Evolutionary conservation across 2,797 vertebrate species (phyloP), one percentile per base, ranked within the genome.

Genomic region (Coregonus ussuriensis): DNA sequence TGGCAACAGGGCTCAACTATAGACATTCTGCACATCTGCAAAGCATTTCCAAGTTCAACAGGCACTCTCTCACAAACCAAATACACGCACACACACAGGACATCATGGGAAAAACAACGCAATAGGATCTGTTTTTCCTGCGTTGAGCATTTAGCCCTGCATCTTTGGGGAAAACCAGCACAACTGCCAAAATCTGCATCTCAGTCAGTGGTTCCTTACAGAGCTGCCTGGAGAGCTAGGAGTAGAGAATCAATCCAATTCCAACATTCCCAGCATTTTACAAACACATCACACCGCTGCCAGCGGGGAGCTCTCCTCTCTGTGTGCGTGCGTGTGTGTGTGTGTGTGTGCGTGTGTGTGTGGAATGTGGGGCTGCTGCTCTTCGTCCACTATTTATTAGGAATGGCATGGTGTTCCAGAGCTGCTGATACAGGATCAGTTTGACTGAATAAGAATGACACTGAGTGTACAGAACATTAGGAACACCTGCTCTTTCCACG

Each of bases 361-460:
- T 88, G 91, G 87, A 93, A 93, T 91, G 91, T 85, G 75, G 77
- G 78, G 89, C 91, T 85, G 87, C 88, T 88, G 9, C 83, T 77
- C 56, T 29, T 3, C 4, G 79, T 11, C 41, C 41, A 47, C 9
- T 47, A 47, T 47, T 47, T 47, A 47, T 47, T 47, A 47, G 41
- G 9, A 47, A 11, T 47, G 41, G 41, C 41, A 47, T 13, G 41
- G 41, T 47, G 41, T 13, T 47, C 41, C 41, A 47, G n/a, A 7
- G 53, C 53, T 18, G 53, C 53, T 54, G 63, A 66, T 25, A 14
- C 11, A 66, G 21, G 63, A 29, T 54, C 53, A 54, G 53, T 54
- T 54, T 54, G 53, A 59, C 5, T 59, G 18, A 59, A 59, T 59
- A 21, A 59, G 16, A 59, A 59, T n/a, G 5, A 47, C 41, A 47